phyloP scores from a whole-genome alignment of 2,113 vertebrate species.

The Aix galericulata region DNA sequence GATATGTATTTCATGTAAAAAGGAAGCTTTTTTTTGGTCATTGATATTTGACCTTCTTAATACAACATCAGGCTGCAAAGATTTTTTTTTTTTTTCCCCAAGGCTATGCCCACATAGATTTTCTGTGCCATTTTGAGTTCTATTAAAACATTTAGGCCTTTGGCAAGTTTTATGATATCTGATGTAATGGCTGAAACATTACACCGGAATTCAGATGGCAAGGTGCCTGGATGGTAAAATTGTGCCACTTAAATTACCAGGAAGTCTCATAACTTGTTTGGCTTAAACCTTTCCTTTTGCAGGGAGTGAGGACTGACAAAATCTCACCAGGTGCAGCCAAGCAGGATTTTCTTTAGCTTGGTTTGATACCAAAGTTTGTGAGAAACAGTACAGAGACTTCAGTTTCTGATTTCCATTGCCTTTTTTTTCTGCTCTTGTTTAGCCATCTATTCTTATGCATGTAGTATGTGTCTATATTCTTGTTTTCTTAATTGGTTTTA shows the following conservation, averaged over 20 bases:
- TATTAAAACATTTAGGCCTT: not conserved
- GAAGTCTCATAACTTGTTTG: not conserved
- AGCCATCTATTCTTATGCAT: not conserved
- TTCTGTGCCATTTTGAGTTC: not conserved
- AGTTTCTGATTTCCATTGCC: not conserved
- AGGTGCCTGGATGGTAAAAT: not conserved
- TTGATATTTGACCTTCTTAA: not conserved
- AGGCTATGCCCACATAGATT: not conserved
- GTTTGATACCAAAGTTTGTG: not conserved
- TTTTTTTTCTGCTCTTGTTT: not conserved
- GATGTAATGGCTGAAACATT: not conserved
- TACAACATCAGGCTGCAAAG: not conserved
- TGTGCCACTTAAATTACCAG: not conserved
- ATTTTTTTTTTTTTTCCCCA: too few relatives aligned
- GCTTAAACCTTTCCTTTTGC: not conserved
- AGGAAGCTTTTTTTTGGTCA: not conserved
- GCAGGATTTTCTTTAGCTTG: not conserved
- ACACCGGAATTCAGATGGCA: not conserved
- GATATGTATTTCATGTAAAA: not conserved
- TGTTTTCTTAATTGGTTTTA: not conserved
- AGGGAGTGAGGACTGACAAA: not conserved
- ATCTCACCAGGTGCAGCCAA: not conserved
- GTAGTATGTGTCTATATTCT: not conserved
- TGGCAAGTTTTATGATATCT: not conserved
- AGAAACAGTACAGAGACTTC: not conserved